Conservation (phyloP, 2,797 vertebrate species). For the Parotocinclus haroldoi region DNA sequence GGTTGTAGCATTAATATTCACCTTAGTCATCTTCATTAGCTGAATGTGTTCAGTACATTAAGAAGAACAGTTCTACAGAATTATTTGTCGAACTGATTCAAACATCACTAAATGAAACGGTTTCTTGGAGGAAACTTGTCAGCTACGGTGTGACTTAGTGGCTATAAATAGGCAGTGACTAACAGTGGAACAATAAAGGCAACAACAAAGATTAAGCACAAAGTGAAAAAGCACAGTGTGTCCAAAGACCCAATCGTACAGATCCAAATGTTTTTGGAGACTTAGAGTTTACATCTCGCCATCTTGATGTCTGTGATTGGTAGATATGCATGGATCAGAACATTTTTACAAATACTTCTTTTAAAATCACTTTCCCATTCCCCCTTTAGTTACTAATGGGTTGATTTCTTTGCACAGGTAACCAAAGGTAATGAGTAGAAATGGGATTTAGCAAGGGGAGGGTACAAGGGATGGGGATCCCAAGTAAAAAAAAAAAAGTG, state of each 20-base stretch:
- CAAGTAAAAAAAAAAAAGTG: constrained; percentile 31
- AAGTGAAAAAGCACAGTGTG: constrained; percentile 49
- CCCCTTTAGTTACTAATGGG: constrained; percentile 70
- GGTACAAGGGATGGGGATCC: constrained; percentile 32
- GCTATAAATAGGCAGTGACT: not conserved
- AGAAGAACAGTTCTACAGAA: no score
- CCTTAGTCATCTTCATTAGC: no score
- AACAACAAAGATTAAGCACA: constrained; percentile 42
- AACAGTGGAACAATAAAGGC: not conserved
- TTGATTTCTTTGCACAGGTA: constrained; percentile 78
- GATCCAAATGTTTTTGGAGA: constrained; percentile 34
- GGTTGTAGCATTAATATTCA: no score
- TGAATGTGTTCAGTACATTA: no score
- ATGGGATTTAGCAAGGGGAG: constrained; percentile 64
- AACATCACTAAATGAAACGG: no score
- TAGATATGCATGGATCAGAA: constrained; percentile 74
- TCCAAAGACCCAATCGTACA: constrained; percentile 43
- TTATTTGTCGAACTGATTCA: no score
- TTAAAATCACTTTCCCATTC: constrained; percentile 38
- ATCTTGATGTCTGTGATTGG: constrained; percentile 69
- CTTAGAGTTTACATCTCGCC: constrained; percentile 56
- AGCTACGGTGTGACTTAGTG: not conserved
- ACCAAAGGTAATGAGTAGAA: constrained; percentile 80
- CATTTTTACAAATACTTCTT: constrained; percentile 56
- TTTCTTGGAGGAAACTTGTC: no score